Base-by-base conservation (phyloP, 1,140 invertebrate species). In the Centruroides sculpturatus region DNA sequence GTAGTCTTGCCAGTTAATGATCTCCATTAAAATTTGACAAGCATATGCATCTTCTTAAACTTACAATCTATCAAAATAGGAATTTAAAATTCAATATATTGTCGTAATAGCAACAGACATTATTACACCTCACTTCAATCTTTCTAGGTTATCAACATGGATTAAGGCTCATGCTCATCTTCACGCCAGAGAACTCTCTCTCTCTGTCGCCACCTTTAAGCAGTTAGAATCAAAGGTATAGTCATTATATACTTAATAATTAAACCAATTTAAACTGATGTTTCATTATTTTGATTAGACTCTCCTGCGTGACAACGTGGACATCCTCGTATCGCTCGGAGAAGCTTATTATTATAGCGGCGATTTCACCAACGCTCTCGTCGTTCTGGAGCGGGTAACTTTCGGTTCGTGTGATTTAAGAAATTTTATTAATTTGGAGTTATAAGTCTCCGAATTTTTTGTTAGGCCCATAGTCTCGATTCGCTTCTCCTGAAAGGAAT, bases 121-220 rank as follows among this genome's bases (percentile, higher is more conserved):
- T 23, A 2, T 23, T 23, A 23, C 23, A 23, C 23, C 23, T 23
- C 23, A 23, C 23, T 23, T 23, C 23, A 23, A 23, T 23, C 23
- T 23, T 23, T 23, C 23, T 23, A 70, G 85, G 84, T 72, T 86
- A 35, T 81, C 79, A 60, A 74, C 72, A 5, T 87, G 84, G 82
- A 81, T 87, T 36, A 84, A 83, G 71, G 84, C 77, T 2, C 80
- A 84, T 60, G 80, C 80, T 41, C 78, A 80, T 54, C 73, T 85
- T 65, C 76, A 82, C 61, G 77, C 77, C 59, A 75, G 79, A 58
- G 83, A 86, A 67, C 85, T 83, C 66, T 71, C 75, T 50, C 76
- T 77, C 66, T 83, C 84, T 9, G 76, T 84, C 3, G 72, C 73
- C 35, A 77, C 81, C 10, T 79, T 86, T 53, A 78, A 78, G 59